Evolutionary conservation across 2,113 vertebrate genomes (phyloP).

Genomic region (Takifugu flavidus): DNA sequence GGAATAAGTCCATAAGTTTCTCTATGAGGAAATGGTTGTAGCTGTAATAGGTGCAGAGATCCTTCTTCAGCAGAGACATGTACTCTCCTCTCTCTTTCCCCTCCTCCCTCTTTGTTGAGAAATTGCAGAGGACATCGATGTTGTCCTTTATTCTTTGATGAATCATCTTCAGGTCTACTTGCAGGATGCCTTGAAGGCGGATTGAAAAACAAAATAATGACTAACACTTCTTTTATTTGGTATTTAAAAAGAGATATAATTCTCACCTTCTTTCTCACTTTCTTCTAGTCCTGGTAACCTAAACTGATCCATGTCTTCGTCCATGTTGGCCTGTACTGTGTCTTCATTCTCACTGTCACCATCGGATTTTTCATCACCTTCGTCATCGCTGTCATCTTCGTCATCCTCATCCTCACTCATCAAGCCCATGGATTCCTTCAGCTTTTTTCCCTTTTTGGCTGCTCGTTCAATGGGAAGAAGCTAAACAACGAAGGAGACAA

Average conservation of each 20-base stretch:
- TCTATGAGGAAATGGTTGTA: constrained; percentile 87
- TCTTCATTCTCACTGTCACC: constrained; percentile 64
- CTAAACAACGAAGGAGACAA: constrained; percentile 59
- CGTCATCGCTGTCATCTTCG: constrained; percentile 55
- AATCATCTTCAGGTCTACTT: constrained; percentile 82
- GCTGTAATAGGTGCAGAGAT: constrained; percentile 92
- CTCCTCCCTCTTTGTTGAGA: constrained; percentile 80
- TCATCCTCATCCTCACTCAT: constrained; percentile 71
- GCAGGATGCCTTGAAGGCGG: constrained; percentile 66
- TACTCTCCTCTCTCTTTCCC: constrained; percentile 86
- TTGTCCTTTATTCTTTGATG: constrained; percentile 94
- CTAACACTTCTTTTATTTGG: not conserved
- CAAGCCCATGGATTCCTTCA: constrained; percentile 44
- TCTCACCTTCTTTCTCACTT: constrained; percentile 80
- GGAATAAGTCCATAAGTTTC: constrained; percentile 89
- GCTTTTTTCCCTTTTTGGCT: constrained; percentile 81
- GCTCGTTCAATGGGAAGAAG: constrained; percentile 92
- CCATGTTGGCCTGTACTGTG: constrained; percentile 82
- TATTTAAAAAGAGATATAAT: not conserved
- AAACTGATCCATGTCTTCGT: constrained; percentile 78
- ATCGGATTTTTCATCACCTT: constrained; percentile 27
- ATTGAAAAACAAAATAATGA: constrained; percentile 34
- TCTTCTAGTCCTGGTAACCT: constrained; percentile 81
- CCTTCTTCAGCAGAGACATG: constrained; percentile 78
- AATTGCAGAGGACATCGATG: constrained; percentile 88